These are phyloP conservation scores for Drosophila pseudoananassae DNA, from an alignment of 1,140 invertebrate genomes.

Conservation along the genomic window DNA sequence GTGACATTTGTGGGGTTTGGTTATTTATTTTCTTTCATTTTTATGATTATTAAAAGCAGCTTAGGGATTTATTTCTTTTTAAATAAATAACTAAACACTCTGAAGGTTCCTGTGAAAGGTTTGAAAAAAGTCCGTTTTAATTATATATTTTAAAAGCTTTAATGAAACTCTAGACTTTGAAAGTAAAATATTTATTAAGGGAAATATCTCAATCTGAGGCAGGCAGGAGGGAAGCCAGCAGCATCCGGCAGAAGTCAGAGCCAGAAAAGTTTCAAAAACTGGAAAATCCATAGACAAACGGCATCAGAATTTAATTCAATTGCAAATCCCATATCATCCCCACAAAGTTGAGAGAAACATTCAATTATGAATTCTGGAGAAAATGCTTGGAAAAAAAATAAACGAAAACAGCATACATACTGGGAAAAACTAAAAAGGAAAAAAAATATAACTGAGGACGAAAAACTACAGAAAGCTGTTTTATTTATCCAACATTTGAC, in stretches of 20 bases:
- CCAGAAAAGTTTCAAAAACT: constrained; percentile 23
- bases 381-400: constrained; percentile 34
- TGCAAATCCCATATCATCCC: constrained; percentile 56
- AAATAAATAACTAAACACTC: constrained; percentile 1
- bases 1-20: constrained; percentile 46
- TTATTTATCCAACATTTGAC: constrained; percentile 65
- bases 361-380: constrained; percentile 56
- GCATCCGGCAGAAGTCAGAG: background rate
- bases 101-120: background rate
- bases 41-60: background rate
- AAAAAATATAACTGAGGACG: background rate
- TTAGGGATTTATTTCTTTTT: constrained; percentile 13
- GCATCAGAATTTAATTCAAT: constrained; percentile 55
- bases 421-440: background rate
- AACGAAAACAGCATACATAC: background rate
- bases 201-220: background rate
- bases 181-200: too few species aligned
- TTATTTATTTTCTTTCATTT: background rate
- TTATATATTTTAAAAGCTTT: too few species aligned
- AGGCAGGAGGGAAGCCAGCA: too few species aligned
- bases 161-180: too few species aligned
- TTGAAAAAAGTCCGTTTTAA: too few species aligned
- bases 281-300: constrained; percentile 44
- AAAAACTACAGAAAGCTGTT: constrained; percentile 57
- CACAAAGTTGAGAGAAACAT: constrained; percentile 48